Evolutionary conservation across 92 coral and sea anemone species (phyloP).

Genomic region (Palythoa caribaeorum): DNA sequence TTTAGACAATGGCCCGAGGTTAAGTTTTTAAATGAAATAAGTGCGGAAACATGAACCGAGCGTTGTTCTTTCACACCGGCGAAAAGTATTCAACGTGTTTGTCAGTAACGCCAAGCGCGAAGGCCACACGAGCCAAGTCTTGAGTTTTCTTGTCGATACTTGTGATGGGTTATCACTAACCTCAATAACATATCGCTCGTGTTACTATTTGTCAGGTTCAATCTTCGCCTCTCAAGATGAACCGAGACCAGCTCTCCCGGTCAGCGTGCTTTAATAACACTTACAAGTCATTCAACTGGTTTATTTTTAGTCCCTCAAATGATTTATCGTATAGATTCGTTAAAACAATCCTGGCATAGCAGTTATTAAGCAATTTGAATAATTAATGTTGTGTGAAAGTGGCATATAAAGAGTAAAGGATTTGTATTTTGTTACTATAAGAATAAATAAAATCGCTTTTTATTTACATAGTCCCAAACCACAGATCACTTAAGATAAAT

Average conservation of each 20-base stretch:
- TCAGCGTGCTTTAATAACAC: conserved; percentile 22
- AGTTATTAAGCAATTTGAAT: neutral
- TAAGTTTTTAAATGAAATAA: neutral
- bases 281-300: conserved; percentile 19
- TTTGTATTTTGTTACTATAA: conserved; percentile 53
- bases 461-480: conserved; percentile 73
- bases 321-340: neutral
- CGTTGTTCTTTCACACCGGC: neutral
- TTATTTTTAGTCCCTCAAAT: neutral
- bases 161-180: conserved; percentile 21
- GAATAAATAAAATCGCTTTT: conserved; percentile 77
- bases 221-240: conserved; percentile 41
- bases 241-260: conserved; percentile 37
- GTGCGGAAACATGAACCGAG: conserved; percentile 13
- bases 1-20: conserved; percentile 24
- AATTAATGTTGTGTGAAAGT: conserved; percentile 27
- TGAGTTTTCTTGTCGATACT: neutral
- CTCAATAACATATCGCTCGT: conserved; percentile 32
- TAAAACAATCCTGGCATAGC: neutral
- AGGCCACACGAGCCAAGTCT: conserved; percentile 10
- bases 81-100: neutral
- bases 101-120: conserved; percentile 3
- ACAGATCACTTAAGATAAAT: conserved; percentile 20
- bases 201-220: conserved; percentile 45
- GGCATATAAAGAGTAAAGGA: conserved; percentile 27